phyloP scores from a whole-genome alignment of 2,888 invertebrate species.

The Polyploca ridens region DNA sequence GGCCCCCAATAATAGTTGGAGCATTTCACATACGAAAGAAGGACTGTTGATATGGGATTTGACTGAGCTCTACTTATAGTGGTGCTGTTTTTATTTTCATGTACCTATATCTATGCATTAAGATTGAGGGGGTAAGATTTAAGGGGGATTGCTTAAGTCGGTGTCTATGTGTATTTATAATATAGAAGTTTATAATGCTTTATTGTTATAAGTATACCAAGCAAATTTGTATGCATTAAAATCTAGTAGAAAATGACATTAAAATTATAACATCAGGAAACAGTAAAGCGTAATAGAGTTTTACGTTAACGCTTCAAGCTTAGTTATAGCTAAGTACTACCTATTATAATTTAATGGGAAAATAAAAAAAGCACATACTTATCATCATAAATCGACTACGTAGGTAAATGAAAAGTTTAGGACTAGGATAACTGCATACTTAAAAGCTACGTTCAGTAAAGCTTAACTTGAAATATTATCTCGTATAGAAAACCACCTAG shows the following conservation, averaged over 20 bases:
- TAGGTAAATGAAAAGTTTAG: no score
- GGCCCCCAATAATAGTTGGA: constrained; percentile 34
- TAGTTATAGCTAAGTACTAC: no score
- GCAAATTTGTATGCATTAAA: no score
- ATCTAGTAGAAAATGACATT: no score
- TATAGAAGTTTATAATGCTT: neutral
- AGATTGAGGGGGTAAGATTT: constrained; percentile 8
- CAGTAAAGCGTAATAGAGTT: neutral
- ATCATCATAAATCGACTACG: no score
- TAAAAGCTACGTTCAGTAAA: no score
- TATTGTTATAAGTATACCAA: neutral
- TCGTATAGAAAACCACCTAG: no score
- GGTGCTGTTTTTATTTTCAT: constrained; percentile 11
- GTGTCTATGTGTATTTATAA: neutral
- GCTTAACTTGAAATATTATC: no score
- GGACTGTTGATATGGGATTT: constrained; percentile 8
- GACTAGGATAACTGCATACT: no score
- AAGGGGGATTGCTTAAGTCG: constrained; percentile 5
- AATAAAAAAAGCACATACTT: no score
- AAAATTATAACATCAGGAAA: no score
- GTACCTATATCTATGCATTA: constrained; percentile 7
- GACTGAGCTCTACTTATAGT: neutral
- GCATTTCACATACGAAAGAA: constrained; percentile 12
- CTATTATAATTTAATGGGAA: no score
- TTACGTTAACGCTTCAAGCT: neutral